Evolutionary conservation across 2,113 vertebrate species (phyloP).

Genomic region (Enhydra lutris): DNA sequence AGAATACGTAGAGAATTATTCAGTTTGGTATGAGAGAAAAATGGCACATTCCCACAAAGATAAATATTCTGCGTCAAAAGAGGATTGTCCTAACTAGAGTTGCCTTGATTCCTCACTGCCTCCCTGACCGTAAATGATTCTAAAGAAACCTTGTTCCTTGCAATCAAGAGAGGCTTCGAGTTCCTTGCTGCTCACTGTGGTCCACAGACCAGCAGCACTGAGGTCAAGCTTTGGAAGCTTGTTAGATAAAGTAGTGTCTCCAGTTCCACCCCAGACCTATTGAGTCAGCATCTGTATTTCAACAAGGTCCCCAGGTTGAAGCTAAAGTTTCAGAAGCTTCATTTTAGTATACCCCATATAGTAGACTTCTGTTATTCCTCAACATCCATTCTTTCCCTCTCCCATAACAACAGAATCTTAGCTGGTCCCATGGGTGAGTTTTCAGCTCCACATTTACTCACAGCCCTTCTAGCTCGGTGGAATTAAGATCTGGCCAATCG

Average conservation of each 20-base stretch:
- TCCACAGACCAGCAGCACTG: neutral
- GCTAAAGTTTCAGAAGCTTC: neutral
- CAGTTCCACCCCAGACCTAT: neutral
- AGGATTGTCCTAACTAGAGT: neutral
- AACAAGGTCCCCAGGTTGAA: neutral
- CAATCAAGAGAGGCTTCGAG: neutral
- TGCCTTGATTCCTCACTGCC: neutral
- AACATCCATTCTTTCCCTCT: neutral
- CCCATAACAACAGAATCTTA: neutral
- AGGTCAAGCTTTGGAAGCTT: neutral
- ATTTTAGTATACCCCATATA: neutral
- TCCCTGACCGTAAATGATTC: neutral
- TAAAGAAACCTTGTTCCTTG: neutral
- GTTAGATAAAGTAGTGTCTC: neutral
- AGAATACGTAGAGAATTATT: neutral
- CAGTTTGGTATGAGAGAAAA: conserved; percentile 12
- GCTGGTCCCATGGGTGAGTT: neutral
- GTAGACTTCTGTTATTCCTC: neutral
- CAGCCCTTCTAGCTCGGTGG: neutral
- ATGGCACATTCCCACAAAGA: neutral
- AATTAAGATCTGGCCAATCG: neutral
- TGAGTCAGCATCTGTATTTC: neutral
- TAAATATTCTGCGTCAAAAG: neutral
- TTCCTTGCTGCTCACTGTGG: neutral
- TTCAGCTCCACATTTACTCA: neutral